Evolutionary conservation across 2,797 vertebrate genomes (phyloP), one percentile per base, ranked within the genome.

Genomic region (Buphagus erythrorhynchus): DNA sequence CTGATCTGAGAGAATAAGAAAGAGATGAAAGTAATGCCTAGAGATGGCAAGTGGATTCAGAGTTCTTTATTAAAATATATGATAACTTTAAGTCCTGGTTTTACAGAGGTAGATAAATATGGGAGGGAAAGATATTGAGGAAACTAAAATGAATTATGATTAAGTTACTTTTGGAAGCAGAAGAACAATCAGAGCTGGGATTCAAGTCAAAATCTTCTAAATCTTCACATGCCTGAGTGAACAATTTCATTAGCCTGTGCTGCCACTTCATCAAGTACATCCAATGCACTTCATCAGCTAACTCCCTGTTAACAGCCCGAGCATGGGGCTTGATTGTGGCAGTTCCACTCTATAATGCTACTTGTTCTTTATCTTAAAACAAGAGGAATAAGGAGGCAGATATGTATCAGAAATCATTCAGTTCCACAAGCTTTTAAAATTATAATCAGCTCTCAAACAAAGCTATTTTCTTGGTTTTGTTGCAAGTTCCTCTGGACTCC

Each of bases 251-350:
- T 73, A 86, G 45, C 33, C 28, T 63, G 40, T 71, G 49, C 63
- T 94, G 54, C 67, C 77, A 71, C 67, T 82, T 94, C 84, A 79
- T 79, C 71, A 66, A 49, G 24, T 67, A 59, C 12, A 68, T 77
- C 89, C 82, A 78, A 55, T 68, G 51, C 76, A 94, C 66, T 95
- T 94, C 68, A 72, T 81, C 61, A 92, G 29, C 55, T 66, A 36
- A 36, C 29, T 91, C 57, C 58, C 28, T 62, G 58, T 74, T 93
- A 90, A 38, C 31, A 65, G 48, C 24, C 0, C 0, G 66, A 75
- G 9, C 35, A 63, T n/a, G 25, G 36, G 29, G 42, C 9, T 17
- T 88, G 62, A 59, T 72, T 2, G 4, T 25, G 14, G 26, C 31
- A 88, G 52, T 57, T 82, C 13, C 25, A 67, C 29, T 73, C 72